Evolutionary conservation across 2,888 invertebrate species (phyloP), one percentile per base, ranked within the genome.

Genomic region (Orchesella flavescens): DNA sequence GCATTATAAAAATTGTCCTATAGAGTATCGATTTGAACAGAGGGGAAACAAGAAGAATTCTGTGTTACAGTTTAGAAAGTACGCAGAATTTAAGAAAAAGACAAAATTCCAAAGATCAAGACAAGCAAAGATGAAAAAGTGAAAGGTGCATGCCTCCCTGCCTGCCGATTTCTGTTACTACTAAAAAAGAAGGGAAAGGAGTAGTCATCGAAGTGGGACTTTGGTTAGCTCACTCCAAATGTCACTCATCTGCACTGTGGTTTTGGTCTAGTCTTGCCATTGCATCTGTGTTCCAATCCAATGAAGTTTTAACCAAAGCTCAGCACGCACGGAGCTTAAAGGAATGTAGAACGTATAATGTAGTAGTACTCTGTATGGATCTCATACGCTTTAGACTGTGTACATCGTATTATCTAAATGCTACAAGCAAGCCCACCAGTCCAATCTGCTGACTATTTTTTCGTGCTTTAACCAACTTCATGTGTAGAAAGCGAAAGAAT

Each of bases 1-100:
- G 34, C 34, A 34, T 34, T 34, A n/a, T n/a, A 34, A 34, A 34
- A 34, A 34, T 34, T 34, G 34, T 34, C 34, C 34, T 68, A 24
- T 44, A 15, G 44, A 53, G 53, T 72, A 77, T 77, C 77, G 77
- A 77, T 77, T 77, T 77, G 68, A 77, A 77, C 59, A 4, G 34
- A 34, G 34, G 34, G n/a, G 53, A 53, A 53, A 17, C 3, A 9
- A 53, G 10, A 53, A 53, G 46, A 13, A 13, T 9, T n/a, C n/a
- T n/a, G n/a, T n/a, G n/a, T 34, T 34, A 2, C 2, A 2, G 34
- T 34, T 4, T 34, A 34, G 34, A 34, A 7, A 34, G 34, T 34
- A 34, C 34, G 34, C 7, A 34, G 34, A 4, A 7, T 34, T 34
- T 34, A 34, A 34, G 34, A 53, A 17, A 53, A 53, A 53, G 1